A percentile compares a stretch with the other conserved stretches of the same genome.
Conservation (phyloP, 2,113 vertebrate species). For the Laticauda laticaudata region DNA sequence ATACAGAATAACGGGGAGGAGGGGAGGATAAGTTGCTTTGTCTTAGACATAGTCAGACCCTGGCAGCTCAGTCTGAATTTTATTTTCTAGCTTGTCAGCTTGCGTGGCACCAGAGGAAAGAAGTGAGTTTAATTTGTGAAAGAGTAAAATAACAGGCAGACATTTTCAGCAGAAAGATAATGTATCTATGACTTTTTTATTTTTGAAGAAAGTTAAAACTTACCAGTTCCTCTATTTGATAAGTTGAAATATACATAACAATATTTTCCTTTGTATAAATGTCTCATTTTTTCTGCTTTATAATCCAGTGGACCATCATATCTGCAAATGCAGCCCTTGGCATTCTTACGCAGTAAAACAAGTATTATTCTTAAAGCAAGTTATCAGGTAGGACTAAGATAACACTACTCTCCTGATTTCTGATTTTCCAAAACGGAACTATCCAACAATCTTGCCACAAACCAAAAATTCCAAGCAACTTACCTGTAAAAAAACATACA, state of each 20-base stretch:
- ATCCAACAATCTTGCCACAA: neutral
- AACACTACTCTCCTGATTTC: neutral
- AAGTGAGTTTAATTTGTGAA: constrained; percentile 41
- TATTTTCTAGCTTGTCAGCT: constrained; percentile 47
- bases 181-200: constrained; percentile 16
- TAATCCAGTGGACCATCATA: neutral
- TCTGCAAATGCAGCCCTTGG: neutral
- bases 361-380: neutral
- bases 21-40: neutral
- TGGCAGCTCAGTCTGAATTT: constrained; percentile 39
- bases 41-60: constrained; percentile 30
- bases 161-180: constrained; percentile 47
- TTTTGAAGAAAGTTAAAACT: constrained; percentile 23
- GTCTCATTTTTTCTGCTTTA: constrained; percentile 23
- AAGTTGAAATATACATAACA: constrained; percentile 33
- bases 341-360: neutral
- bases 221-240: constrained; percentile 34
- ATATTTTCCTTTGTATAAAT: constrained; percentile 17
- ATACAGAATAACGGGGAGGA: constrained; percentile 34
- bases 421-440: neutral
- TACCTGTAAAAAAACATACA: neutral
- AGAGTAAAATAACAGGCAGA: constrained; percentile 43
- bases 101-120: constrained; percentile 37
- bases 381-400: neutral
- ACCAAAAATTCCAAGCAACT: neutral